phyloP scores from a whole-genome alignment of 2,113 vertebrate species.

The Proterorhinus semilunaris region DNA sequence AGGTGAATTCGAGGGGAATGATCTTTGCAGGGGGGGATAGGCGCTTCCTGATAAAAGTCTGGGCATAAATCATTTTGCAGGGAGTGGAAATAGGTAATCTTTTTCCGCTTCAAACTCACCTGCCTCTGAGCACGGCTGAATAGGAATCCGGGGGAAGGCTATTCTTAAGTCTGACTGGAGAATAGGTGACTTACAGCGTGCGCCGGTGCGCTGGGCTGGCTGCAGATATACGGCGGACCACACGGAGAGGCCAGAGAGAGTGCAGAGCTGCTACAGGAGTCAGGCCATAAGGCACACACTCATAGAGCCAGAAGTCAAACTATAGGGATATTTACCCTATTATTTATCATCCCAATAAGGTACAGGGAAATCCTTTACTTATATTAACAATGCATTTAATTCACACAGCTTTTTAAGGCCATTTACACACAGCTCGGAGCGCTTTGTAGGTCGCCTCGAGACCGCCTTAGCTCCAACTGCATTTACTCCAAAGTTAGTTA shows the following conservation, averaged over 20 bases:
- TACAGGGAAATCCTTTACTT: background rate
- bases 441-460: too few species aligned
- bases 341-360: background rate
- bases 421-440: too few species aligned
- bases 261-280: background rate
- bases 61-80: conserved; percentile 69
- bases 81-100: conserved; percentile 68
- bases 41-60: conserved; percentile 68
- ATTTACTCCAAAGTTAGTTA: too few species aligned
- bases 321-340: background rate
- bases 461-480: too few species aligned
- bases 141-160: conserved; percentile 57
- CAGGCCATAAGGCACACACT: conserved; percentile 2
- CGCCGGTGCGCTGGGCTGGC: conserved; percentile 29
- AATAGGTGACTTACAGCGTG: conserved; percentile 58
- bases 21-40: conserved; percentile 60
- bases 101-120: conserved; percentile 61
- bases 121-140: conserved; percentile 66
- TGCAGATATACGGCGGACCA: conserved; percentile 35
- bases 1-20: conserved; percentile 74
- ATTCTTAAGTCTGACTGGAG: conserved; percentile 62
- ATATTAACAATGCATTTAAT: background rate
- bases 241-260: conserved; percentile 22
- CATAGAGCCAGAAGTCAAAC: background rate
- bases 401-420: too few species aligned